phyloP scores from a whole-genome alignment of 2,888 invertebrate species.

The Agriotes lineatus region DNA sequence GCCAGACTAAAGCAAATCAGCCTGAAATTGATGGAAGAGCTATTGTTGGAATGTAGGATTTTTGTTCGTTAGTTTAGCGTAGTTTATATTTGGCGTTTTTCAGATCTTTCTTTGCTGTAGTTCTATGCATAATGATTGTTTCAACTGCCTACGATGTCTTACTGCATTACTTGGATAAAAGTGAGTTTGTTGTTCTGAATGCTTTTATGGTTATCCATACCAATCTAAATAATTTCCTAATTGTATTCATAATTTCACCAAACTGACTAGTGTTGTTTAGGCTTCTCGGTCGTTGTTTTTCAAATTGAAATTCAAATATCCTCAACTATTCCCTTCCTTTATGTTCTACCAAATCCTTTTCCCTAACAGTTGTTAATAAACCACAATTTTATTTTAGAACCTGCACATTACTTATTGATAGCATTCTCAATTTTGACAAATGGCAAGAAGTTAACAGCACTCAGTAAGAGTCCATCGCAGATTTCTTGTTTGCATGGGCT shows the following conservation, averaged over 20 bases:
- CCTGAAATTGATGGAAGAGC: background rate
- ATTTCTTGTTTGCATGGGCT: slow-evolving; percentile 47
- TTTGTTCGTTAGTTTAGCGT: too few species aligned
- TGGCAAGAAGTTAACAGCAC: slow-evolving; percentile 30
- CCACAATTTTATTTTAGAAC: slow-evolving; percentile 42
- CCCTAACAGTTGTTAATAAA: too few species aligned
- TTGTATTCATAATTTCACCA: too few species aligned
- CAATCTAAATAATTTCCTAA: too few species aligned
- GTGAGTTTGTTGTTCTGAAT: slow-evolving; percentile 14
- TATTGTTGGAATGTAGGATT: background rate
- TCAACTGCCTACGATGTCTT: slow-evolving; percentile 42
- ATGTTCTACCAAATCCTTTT: too few species aligned
- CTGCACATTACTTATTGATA: slow-evolving; percentile 29
- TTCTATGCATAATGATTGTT: slow-evolving; percentile 28
- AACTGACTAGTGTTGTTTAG: too few species aligned
- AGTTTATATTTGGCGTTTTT: too few species aligned
- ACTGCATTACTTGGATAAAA: slow-evolving; percentile 13
- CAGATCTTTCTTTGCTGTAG: slow-evolving; percentile 37
- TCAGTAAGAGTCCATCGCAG: slow-evolving; percentile 32
- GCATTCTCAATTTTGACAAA: slow-evolving; percentile 46
- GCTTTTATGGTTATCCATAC: too few species aligned
- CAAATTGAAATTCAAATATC: too few species aligned
- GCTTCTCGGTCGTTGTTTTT: too few species aligned
- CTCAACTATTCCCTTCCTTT: too few species aligned
- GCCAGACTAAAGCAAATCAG: background rate